phyloP scores from a whole-genome alignment of 1,140 invertebrate genomes.

The Cepaea nemoralis region DNA sequence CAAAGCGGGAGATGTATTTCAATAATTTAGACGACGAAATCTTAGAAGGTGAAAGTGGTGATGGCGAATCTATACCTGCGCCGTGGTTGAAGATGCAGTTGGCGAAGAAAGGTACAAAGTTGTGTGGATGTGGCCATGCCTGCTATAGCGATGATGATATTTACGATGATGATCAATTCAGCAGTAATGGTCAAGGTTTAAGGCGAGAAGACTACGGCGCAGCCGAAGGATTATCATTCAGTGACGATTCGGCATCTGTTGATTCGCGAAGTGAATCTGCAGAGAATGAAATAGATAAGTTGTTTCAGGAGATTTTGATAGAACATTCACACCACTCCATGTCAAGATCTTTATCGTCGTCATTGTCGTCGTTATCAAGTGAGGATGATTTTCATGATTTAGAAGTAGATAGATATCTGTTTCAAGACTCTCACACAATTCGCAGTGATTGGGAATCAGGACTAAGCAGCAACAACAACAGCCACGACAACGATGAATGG shows the following conservation, averaged over 20 bases:
- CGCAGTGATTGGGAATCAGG: conserved; percentile 16
- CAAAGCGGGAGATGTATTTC: too few relatives aligned
- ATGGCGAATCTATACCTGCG: not conserved
- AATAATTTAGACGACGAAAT: too few relatives aligned
- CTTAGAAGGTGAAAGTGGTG: too few relatives aligned
- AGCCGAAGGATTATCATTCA: not conserved
- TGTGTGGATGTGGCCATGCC: not conserved
- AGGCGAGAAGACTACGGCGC: not conserved
- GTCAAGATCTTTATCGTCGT: conserved; percentile 1
- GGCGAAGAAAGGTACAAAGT: not conserved
- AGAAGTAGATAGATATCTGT: not conserved
- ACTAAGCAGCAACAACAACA: not conserved
- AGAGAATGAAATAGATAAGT: not conserved
- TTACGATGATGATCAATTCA: not conserved
- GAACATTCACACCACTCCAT: not conserved
- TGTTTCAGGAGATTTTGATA: not conserved
- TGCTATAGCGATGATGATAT: not conserved
- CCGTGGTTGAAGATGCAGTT: not conserved
- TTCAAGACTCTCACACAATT: not conserved
- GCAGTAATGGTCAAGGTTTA: not conserved
- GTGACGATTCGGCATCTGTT: not conserved
- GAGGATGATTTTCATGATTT: not conserved
- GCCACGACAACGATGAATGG: conserved; percentile 9
- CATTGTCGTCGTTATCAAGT: too few relatives aligned
- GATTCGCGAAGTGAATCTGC: not conserved